phyloP scores from a whole-genome alignment of 2,888 invertebrate species.

The Drosophila anomelani region DNA sequence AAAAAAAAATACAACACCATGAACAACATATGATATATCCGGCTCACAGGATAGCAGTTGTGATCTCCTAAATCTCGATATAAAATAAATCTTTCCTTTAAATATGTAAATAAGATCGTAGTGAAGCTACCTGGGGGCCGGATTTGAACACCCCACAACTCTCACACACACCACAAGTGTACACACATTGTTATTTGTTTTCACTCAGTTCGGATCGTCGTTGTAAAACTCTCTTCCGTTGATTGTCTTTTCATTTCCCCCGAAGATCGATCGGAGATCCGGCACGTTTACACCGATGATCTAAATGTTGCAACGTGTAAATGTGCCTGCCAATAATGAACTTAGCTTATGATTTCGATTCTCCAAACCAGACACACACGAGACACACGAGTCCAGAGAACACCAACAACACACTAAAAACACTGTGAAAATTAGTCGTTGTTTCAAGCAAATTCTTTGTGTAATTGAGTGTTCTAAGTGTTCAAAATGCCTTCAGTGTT shows the following conservation, averaged over 20 bases:
- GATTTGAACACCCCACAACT: constrained; percentile 10
- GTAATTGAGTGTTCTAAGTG: constrained; percentile 78
- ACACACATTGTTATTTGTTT: constrained; percentile 52
- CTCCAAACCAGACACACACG: constrained; percentile 21
- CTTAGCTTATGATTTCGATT: constrained; percentile 53
- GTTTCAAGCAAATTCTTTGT: constrained; percentile 78
- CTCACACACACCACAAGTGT: constrained; percentile 39
- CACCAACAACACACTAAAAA: constrained; percentile 50
- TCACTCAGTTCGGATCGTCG: constrained; percentile 71
- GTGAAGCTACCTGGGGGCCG: not conserved
- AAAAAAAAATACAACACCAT: constrained; percentile 43
- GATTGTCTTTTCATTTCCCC: constrained; percentile 36
- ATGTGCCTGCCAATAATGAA: constrained; percentile 69
- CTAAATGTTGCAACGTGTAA: constrained; percentile 58
- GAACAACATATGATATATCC: constrained; percentile 35
- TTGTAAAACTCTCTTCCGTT: constrained; percentile 59
- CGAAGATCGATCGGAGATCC: constrained; percentile 35
- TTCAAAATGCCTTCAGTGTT: constrained; percentile 77
- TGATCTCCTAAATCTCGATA: not conserved
- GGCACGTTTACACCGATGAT: constrained; percentile 50
- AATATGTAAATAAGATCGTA: not conserved
- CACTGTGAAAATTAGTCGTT: constrained; percentile 70
- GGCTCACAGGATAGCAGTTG: not conserved
- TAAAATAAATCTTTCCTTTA: not conserved
- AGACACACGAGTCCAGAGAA: constrained; percentile 21